Evolutionary conservation across 2,888 invertebrate genomes (phyloP).

Genomic region (Caenorhabditis sp.): DNA sequence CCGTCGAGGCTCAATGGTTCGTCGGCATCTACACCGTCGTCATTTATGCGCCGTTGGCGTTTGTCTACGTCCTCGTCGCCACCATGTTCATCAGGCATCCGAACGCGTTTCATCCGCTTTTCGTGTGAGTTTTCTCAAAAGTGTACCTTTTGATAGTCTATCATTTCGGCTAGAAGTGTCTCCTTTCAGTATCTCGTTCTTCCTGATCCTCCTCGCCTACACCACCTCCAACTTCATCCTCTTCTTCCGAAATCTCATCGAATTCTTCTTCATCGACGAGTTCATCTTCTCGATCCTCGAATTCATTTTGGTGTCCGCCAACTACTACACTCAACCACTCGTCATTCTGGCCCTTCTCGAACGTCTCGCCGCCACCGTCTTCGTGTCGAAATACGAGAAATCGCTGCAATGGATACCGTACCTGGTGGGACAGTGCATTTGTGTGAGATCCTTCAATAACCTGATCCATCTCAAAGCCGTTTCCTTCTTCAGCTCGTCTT

Average conservation of each 20-base stretch:
- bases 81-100: conserved; percentile 45
- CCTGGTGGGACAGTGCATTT: conserved; percentile 31
- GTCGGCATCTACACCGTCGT: conserved; percentile 52
- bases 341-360: conserved; percentile 48
- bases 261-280: conserved; percentile 38
- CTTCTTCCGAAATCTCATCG: conserved; percentile 47
- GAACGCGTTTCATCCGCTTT: conserved; percentile 50
- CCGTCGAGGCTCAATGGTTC: conserved; percentile 39
- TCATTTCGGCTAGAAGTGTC: too few species aligned
- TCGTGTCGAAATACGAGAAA: conserved; percentile 43
- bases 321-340: conserved; percentile 51
- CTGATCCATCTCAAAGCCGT: too few species aligned
- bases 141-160: too few species aligned
- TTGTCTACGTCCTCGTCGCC: conserved; percentile 39
- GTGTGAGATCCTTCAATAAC: conserved; percentile 27
- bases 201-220: conserved; percentile 39
- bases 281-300: conserved; percentile 36
- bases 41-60: conserved; percentile 36
- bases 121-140: conserved; percentile 57
- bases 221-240: conserved; percentile 47
- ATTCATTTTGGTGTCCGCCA: conserved; percentile 22
- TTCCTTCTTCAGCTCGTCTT: conserved; percentile 29
- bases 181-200: conserved; percentile 51
- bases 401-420: conserved; percentile 46
- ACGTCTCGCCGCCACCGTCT: conserved; percentile 40